Base-by-base conservation (phyloP, 2,113 vertebrate genomes). In the Chamaetylas fuelleborni region DNA sequence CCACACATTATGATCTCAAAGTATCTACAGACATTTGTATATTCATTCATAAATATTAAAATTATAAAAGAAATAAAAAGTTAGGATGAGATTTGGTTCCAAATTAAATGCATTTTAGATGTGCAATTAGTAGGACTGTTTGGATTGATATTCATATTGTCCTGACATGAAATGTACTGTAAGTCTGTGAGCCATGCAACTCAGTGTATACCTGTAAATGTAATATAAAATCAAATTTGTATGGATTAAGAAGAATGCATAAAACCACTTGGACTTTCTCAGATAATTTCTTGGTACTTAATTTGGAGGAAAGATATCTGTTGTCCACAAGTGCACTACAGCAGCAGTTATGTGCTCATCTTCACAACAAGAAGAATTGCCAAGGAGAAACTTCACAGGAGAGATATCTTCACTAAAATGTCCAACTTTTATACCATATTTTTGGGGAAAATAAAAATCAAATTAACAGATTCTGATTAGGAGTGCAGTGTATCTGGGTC, bases 221-320 rank as follows among this genome's bases (percentile, higher is more conserved):
- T 87, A 94, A 97, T 40, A 90, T 72, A 66, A 97, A 97, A 89
- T 79, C 77, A 89, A 62, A 91, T 80, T 57, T n/a, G 47, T 60
- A 80, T 20, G 47, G 66, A 73, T 90, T 90, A 67, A 87, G 70
- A 86, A 81, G 54, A 34, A 89, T 79, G 45, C 38, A 57, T 57
- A 78, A 76, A 95, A 90, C 18, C 33, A 53, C 48, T 42, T 23
- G 86, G 83, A 86, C 67, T 91, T 96, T 91, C 92, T 93, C 65
- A 69, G 85, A 80, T 90, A 16, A 86, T 78, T 84, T 91, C 58
- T 78, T 93, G 62, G 77, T 67, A 80, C 19, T 11, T 60, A 92
- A 62, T 66, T 67, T 28, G 38, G 62, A 86, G 58, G 71, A 66
- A 83, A 96, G 54, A 65, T 6, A 26, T 82, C 36, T 28, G n/a